These are phyloP conservation scores for Eurystomus gularis DNA, from an alignment of 2,113 vertebrate genomes.

Conservation along the genomic window DNA sequence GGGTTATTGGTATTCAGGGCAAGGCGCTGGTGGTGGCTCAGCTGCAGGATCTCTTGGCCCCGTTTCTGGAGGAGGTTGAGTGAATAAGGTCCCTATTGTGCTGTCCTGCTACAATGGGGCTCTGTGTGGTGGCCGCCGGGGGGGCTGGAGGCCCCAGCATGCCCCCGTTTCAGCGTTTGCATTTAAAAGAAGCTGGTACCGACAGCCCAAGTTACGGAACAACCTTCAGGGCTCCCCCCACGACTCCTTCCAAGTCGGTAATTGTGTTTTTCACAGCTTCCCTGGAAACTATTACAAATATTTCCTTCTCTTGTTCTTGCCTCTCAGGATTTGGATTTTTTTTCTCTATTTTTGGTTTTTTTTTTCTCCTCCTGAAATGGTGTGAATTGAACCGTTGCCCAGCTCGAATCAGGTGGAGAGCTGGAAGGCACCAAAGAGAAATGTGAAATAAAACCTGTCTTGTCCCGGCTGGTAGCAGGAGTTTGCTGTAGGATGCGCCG, in stretches of 20 bases:
- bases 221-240: fast-evolving
- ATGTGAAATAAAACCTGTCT: not conserved
- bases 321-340: not conserved
- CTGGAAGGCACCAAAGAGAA: not conserved
- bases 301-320: not conserved
- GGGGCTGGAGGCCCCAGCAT: not conserved
- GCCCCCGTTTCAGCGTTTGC: fast-evolving
- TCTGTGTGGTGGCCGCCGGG: not conserved
- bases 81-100: not conserved
- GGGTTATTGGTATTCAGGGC: not conserved
- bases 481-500: not conserved
- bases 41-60: not conserved
- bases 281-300: fast-evolving
- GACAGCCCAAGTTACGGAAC: not conserved
- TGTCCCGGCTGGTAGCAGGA: not conserved
- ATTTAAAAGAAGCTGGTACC: not conserved
- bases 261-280: not conserved
- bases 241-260: too few relatives aligned
- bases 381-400: not conserved
- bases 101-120: not conserved
- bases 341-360: too few relatives aligned
- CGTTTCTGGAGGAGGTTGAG: fast-evolving
- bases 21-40: not conserved
- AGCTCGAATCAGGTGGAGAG: not conserved
- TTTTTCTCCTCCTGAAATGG: fast-evolving